phyloP scores from a whole-genome alignment of 2,797 vertebrate genomes.

The Knipowitschia caucasica region DNA sequence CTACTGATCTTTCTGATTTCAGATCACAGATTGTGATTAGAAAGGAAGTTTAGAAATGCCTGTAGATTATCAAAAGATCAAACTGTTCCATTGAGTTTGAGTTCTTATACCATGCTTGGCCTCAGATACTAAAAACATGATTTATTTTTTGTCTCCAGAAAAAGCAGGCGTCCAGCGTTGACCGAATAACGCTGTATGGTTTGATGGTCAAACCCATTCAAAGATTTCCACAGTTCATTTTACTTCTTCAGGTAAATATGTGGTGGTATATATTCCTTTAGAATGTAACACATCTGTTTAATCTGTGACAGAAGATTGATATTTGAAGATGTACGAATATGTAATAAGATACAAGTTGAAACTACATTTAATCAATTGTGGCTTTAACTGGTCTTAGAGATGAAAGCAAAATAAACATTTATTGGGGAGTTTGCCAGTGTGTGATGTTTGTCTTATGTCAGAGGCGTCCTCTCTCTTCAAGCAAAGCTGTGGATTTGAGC shows the following conservation, averaged over 20 bases:
- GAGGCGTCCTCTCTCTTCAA: conserved; percentile 44
- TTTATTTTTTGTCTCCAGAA: conserved; percentile 68
- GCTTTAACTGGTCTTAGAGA: conserved; percentile 26
- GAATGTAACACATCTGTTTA: conserved; percentile 5
- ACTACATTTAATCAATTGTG: conserved; percentile 26
- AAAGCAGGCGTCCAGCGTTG: conserved; percentile 87
- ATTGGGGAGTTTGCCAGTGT: conserved; percentile 22
- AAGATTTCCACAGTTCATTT: conserved; percentile 95
- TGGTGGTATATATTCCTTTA: neutral
- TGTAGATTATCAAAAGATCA: neutral
- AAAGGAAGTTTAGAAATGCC: neutral
- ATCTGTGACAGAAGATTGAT: conserved; percentile 11
- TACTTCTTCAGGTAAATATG: conserved; percentile 88
- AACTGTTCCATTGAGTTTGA: too few species aligned
- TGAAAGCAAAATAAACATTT: conserved; percentile 13
- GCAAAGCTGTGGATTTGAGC: conserved; percentile 62
- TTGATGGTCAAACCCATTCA: conserved; percentile 98
- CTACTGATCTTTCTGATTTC: too few species aligned
- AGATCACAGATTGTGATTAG: too few species aligned
- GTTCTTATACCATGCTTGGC: neutral
- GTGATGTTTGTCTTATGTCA: conserved; percentile 28
- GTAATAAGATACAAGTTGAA: conserved; percentile 12
- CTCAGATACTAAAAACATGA: neutral
- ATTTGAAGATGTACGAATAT: conserved; percentile 15
- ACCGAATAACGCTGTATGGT: conserved; percentile 93